A percentile compares a stretch with the other conserved stretches of the same genome.
These are phyloP conservation scores for Capreolus pygargus DNA, from an alignment of 2,113 vertebrate genomes.

Conservation along the genomic window DNA sequence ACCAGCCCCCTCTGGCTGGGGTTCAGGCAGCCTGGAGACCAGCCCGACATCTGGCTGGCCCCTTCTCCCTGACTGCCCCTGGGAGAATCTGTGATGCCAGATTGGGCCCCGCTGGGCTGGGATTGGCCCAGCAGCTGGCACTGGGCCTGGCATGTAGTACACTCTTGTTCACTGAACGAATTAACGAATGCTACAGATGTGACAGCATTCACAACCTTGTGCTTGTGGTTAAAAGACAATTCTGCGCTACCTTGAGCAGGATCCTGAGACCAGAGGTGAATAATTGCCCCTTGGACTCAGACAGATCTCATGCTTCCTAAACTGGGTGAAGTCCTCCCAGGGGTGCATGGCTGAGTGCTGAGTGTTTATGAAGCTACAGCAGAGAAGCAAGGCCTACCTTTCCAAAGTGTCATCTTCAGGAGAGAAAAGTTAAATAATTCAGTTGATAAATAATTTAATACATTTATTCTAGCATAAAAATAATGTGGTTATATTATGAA, in stretches of 20 bases:
- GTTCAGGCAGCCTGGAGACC: background rate
- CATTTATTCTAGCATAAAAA: constrained; percentile 48
- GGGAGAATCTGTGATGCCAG: background rate
- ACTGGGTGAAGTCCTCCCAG: background rate
- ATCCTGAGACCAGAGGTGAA: background rate
- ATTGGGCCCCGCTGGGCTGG: background rate
- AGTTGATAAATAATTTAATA: constrained; percentile 45
- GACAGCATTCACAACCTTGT: background rate
- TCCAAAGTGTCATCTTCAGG: constrained; percentile 18
- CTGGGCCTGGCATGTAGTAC: background rate
- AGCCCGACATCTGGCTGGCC: background rate
- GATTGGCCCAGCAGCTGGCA: background rate
- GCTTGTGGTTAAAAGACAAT: background rate
- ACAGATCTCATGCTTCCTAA: background rate
- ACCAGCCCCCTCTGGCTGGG: background rate
- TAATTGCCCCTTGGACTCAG: background rate
- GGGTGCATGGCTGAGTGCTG: background rate
- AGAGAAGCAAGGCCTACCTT: background rate
- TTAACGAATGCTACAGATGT: background rate
- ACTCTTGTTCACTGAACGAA: background rate
- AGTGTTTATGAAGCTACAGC: background rate
- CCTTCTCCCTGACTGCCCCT: background rate
- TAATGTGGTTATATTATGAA: background rate
- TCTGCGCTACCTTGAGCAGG: background rate
- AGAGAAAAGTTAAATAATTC: constrained; percentile 60